Conservation (phyloP, 1,140 invertebrate genomes). For the Drosophila subobscura region DNA sequence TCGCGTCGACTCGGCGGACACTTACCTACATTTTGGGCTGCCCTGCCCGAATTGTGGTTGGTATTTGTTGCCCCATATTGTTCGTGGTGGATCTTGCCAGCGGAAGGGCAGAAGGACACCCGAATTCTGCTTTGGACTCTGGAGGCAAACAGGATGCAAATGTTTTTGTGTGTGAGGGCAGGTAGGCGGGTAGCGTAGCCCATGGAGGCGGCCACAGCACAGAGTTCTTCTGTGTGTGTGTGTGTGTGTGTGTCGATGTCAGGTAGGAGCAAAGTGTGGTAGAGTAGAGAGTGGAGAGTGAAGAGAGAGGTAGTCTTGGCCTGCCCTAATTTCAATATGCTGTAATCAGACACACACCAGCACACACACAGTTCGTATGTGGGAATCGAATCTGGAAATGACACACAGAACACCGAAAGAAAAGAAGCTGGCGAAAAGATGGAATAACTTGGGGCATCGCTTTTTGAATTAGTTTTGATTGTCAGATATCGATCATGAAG, state of each 20-base stretch:
- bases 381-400: too few relatives aligned
- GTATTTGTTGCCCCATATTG: slow-evolving; percentile 35
- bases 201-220: too few relatives aligned
- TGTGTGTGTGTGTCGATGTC: slow-evolving; percentile 12
- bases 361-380: too few relatives aligned
- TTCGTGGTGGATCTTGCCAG: slow-evolving; percentile 14
- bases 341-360: not conserved
- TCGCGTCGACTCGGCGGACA: slow-evolving; percentile 6
- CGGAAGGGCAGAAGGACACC: slow-evolving; percentile 75
- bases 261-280: slow-evolving; percentile 17
- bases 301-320: slow-evolving; percentile 16
- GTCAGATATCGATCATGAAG: too few relatives aligned
- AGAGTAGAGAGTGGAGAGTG: not conserved
- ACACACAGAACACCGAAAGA: too few relatives aligned
- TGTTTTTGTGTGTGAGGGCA: slow-evolving; percentile 29
- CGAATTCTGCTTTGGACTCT: slow-evolving; percentile 28
- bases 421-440: too few relatives aligned
- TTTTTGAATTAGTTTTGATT: too few relatives aligned
- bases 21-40: slow-evolving; percentile 50
- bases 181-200: slow-evolving; percentile 48
- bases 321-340: slow-evolving; percentile 37
- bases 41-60: slow-evolving; percentile 16
- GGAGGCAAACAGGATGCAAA: slow-evolving; percentile 69
- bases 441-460: too few relatives aligned
- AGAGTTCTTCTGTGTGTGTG: not conserved